Conservation (phyloP, 2,113 vertebrate species). For the Chloropsis hardwickii region DNA sequence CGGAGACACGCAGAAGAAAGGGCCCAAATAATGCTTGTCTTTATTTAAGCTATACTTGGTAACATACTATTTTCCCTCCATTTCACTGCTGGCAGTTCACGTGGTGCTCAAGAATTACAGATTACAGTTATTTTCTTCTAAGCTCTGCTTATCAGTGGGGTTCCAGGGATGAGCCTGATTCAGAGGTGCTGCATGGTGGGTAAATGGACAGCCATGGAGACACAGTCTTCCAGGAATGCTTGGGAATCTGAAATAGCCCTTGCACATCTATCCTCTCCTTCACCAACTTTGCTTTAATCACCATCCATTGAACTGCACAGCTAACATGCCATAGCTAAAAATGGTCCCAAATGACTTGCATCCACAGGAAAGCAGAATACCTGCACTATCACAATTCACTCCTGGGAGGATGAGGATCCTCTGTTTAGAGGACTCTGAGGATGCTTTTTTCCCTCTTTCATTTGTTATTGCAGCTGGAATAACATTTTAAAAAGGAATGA, state of each 20-base stretch:
- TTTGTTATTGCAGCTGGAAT: neutral
- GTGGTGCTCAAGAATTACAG: slow-evolving; percentile 49
- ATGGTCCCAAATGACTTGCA: neutral
- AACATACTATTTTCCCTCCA: slow-evolving; percentile 53
- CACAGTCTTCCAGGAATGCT: neutral
- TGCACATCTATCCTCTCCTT: neutral
- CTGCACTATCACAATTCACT: neutral
- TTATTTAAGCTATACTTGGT: slow-evolving; percentile 55
- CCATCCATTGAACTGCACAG: neutral
- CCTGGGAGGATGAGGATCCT: neutral
- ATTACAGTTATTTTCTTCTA: slow-evolving; percentile 62
- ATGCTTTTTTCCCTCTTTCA: neutral
- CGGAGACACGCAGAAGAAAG: slow-evolving; percentile 8
- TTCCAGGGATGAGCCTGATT: slow-evolving; percentile 40
- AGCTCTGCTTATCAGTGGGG: slow-evolving; percentile 38
- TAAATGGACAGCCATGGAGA: slow-evolving; percentile 8
- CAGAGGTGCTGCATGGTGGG: neutral
- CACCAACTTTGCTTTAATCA: neutral
- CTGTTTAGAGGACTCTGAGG: neutral
- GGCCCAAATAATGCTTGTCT: neutral
- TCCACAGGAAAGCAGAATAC: neutral
- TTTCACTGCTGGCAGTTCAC: slow-evolving; percentile 27
- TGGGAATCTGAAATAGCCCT: neutral
- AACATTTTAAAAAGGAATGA: neutral
- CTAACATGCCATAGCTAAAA: neutral